Conservation (phyloP, 2,797 vertebrate genomes). For the Bradypus variegatus region DNA sequence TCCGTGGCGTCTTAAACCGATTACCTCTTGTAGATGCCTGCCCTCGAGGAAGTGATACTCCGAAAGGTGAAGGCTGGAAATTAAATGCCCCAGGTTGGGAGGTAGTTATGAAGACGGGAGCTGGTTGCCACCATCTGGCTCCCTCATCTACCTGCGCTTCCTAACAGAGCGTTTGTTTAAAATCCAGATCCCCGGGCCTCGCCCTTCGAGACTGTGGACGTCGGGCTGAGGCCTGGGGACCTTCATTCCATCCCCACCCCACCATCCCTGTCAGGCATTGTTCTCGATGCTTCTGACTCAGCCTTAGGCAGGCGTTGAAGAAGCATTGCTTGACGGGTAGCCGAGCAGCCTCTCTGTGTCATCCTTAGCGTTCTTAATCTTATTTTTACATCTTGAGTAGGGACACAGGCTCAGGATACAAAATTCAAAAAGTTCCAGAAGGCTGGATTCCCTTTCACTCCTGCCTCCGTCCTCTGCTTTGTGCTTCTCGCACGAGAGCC, state of each 20-base stretch:
- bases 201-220: background rate
- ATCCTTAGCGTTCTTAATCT: background rate
- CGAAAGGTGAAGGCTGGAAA: background rate
- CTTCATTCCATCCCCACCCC: no score
- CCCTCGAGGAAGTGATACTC: slow-evolving; percentile 22
- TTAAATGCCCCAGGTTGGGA: background rate
- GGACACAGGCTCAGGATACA: background rate
- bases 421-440: background rate
- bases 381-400: background rate
- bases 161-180: background rate
- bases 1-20: background rate
- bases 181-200: background rate
- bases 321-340: background rate
- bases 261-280: background rate
- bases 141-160: background rate
- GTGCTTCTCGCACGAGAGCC: background rate
- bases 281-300: background rate
- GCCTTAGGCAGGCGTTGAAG: background rate
- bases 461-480: background rate
- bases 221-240: background rate
- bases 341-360: background rate
- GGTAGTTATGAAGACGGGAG: background rate
- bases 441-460: background rate
- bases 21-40: background rate
- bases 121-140: background rate